Evolutionary conservation across 2,888 invertebrate species (phyloP).

Genomic region (Geotrupes spiniger): DNA sequence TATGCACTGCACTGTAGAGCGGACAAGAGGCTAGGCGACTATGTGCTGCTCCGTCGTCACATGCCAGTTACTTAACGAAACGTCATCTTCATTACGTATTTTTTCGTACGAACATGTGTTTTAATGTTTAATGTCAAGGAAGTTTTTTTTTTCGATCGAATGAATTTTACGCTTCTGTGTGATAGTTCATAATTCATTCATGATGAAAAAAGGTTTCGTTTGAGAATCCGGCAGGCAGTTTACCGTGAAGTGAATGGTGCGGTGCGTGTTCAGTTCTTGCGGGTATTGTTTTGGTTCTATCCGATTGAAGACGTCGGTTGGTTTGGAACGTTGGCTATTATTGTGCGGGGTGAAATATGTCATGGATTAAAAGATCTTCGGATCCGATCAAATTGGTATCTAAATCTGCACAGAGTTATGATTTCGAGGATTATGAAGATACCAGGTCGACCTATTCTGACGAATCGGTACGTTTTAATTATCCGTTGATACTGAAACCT

Average conservation of each 20-base stretch:
- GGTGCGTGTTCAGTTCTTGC: not conserved
- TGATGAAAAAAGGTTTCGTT: too few relatives aligned
- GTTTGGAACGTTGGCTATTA: too few relatives aligned
- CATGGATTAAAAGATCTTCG: conserved; percentile 24
- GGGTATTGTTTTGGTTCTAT: not conserved
- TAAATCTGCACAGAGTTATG: conserved; percentile 1
- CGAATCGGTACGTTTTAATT: conserved; percentile 21
- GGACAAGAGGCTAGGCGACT: not conserved
- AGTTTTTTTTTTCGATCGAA: not conserved
- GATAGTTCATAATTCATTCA: not conserved
- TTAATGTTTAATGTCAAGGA: conserved; percentile 12
- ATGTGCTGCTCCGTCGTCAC: not conserved
- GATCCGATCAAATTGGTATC: conserved; percentile 17
- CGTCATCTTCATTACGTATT: too few relatives aligned
- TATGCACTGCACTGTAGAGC: not conserved
- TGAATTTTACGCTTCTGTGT: not conserved
- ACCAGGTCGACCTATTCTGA: conserved; percentile 16
- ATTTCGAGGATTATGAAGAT: conserved; percentile 16
- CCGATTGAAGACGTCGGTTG: not conserved
- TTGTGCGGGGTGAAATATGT: conserved; percentile 16
- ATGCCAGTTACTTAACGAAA: conserved; percentile 11
- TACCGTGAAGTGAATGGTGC: not conserved
- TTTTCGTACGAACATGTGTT: conserved; percentile 16
- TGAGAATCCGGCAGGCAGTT: too few relatives aligned
- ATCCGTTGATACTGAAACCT: too few relatives aligned